These are phyloP conservation scores for Pristionchus entomophagus DNA, from an alignment of 2,888 invertebrate species.

Conservation along the genomic window DNA sequence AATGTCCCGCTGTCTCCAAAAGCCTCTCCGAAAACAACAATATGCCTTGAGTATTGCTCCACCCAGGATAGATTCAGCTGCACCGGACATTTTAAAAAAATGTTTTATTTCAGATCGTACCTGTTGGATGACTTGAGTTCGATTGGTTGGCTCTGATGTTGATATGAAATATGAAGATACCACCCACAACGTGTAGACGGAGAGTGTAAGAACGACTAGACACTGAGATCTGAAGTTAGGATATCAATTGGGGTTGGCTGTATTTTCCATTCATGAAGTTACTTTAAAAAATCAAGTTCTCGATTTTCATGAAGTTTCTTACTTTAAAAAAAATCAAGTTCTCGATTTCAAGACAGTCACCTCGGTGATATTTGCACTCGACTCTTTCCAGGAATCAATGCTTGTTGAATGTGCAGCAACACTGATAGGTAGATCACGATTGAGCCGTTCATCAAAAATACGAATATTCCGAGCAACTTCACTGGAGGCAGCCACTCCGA, in stretches of 20 bases:
- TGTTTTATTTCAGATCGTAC: neutral
- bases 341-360: no score
- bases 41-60: neutral
- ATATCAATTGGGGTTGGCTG: neutral
- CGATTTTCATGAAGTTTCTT: no score
- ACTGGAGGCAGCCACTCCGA: slow-evolving; percentile 21
- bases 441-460: neutral
- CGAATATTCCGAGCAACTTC: neutral
- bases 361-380: neutral
- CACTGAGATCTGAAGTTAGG: neutral
- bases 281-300: no score
- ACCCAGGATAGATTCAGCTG: neutral
- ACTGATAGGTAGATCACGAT: neutral
- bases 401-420: neutral
- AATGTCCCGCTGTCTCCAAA: neutral
- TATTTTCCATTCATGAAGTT: neutral
- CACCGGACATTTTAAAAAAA: no score
- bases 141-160: neutral
- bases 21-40: neutral
- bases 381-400: neutral
- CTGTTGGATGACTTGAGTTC: neutral
- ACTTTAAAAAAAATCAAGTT: no score
- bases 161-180: neutral
- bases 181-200: neutral
- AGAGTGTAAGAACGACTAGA: neutral